Evolutionary conservation across 2,113 vertebrate species (phyloP), one percentile per base, ranked within the genome.

Genomic region (Osmerus mordax): DNA sequence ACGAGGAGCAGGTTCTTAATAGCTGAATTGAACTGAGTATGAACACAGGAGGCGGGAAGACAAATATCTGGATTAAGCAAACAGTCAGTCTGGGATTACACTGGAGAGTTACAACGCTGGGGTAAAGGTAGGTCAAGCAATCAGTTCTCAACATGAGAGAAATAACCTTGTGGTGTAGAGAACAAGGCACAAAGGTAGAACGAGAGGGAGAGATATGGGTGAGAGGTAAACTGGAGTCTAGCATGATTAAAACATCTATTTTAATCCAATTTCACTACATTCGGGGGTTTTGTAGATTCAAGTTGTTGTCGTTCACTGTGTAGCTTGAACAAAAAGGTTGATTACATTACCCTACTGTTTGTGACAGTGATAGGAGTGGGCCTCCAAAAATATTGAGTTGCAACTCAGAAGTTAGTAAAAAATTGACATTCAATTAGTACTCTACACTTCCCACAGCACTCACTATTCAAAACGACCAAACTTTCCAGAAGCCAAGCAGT

Each of bases 401-500:
- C 41, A 47, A 11, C 41, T 47, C 41, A 47, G 41, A 28, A 29
- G 28, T 15, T 28, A 14, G 3, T 8, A 64, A 19, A 55, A 62
- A 65, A 79, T 12, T 1, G 19, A 60, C 70, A 73, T 51, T 52
- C 60, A 61, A 74, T 74, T 77, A 36, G 51, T 47, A 11, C 58
- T 53, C 51, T 64, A 70, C 61, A 79, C 71, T 60, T 72, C 41
- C 9, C 64, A 28, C 25, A 61, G 55, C 77, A 78, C 71, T 62
- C 55, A 63, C 59, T 72, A 76, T 82, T 78, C 61, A 78, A 74
- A 78, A 73, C 75, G 78, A 66, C 66, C 36, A 73, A 69, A 65
- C 72, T 73, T 75, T 79, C 70, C 75, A 72, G 61, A 72, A 84
- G 84, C 86, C 78, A 83, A 77, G 75, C 79, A 73, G 77, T 87